Base-by-base conservation (phyloP, 2,113 vertebrate species). In the Tenrec ecaudatus region DNA sequence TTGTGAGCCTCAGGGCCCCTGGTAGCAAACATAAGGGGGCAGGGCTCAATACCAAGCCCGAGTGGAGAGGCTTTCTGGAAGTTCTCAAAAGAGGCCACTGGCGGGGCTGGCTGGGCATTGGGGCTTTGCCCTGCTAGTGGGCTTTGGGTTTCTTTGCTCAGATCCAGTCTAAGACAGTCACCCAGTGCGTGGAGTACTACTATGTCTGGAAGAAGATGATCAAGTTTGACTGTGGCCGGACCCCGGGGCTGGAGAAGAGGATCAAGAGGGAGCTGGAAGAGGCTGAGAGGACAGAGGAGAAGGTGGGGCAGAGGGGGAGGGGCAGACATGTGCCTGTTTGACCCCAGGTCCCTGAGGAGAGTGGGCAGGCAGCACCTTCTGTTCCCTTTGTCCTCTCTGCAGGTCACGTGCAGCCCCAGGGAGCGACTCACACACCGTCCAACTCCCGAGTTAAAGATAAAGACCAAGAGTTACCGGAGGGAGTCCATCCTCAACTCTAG, bases 121-220 rank as follows among this genome's bases (percentile, higher is more conserved):
- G 80, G 80, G 38, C 1, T 14, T 53, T 10, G 47, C 33, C 33
- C 60, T 20, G 38, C 17, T 2, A 27, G 53, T 33, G 17, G 0
- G 29, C 33, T 87, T 77, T 33, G 77, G 22, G 79, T 87, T 89
- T 86, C 92, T 69, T 23, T 3, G 17, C 7, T 33, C 89, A 98
- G 98, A 95, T 98, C 80, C 98, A 98, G 96, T 97, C 96, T 31
- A 98, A 98, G 97, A 98, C 86, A 0, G 97, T 98, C 36, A 89
- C 97, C 64, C 98, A 98, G 94, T 98, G 98, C 83, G 97, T 98
- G 17, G 98, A 98, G 77, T 99, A 98, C 96, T 98, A 98, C 88
- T 98, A 98, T 71, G 96, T 89, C 92, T 98, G 98, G 97, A 98
- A 98, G 94, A 98, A 98, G 89, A 95, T 97, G 88, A 86, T 97